Base-by-base conservation (phyloP, 2,888 invertebrate species). In the Cataglyphis rosenhaueri region DNA sequence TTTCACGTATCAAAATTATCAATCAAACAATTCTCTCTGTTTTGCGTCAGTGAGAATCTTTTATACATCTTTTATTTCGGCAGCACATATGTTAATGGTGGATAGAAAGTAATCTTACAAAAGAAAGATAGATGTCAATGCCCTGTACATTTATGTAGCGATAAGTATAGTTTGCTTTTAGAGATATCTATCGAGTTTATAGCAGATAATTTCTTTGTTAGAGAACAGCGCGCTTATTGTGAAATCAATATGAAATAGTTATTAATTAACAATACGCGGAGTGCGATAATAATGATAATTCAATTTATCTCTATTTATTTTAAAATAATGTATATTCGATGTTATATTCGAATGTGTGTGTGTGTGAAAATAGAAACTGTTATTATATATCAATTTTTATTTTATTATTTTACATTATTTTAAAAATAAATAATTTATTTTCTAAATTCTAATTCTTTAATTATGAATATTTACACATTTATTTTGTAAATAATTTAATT, bases 1-100 rank as follows among this genome's bases (percentile, higher is more conserved):
- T 70, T 70, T 79, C 38, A 66, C 32, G 0, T 59, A 44, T 70
- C 78, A 32, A 61, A 70, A 59, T 61, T 61, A 59, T 79, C 78
- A 79, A 61, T 59, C 59, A 41, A 44, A 10, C 6, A 44, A 32
- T 59, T 48, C 32, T 61, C 48, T 18, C 18, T 25, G 21, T 59
- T 79, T 79, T 57, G 18, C 57, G 44, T 44, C 59, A 78, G 18
- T 18, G 29, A 12, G 15, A 57, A 70, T 59, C 32, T 70, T 59
- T 78, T 59, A 32, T 44, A 21, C 15, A 44, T 78, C 32, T 57
- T 79, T 79, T 68, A 78, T 78, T 59, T 35, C 9, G 25, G 1
- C 18, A 25, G 18, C 12, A 73, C 25, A 18, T 55, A 52, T n/a
- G 18, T 52, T 4, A 41, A 76, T 76, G 6, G 0, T 21, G 21